A percentile compares a stretch with the other conserved stretches of the same genome.
Evolutionary conservation across 2,888 invertebrate species (phyloP).

Genomic region (Aricia artaxerxes): DNA sequence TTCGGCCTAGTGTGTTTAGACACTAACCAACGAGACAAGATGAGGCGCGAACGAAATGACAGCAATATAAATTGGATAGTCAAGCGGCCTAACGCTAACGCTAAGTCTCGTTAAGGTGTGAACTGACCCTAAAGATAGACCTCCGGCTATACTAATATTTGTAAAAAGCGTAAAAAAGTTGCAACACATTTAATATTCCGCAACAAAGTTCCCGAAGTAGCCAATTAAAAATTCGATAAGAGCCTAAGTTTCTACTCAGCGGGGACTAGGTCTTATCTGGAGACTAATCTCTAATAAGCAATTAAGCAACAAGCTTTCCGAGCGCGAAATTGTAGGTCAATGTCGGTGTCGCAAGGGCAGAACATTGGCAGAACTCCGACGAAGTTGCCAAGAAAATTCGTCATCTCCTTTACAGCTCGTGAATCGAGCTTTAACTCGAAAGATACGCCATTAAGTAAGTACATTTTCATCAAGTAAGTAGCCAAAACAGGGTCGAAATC

Average conservation of each 20-base stretch:
- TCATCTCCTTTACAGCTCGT: neutral
- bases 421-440: neutral
- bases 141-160: neutral
- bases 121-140: no score
- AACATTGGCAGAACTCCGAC: neutral
- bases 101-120: no score
- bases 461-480: neutral
- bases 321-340: slow-evolving; percentile 26
- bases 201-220: neutral
- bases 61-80: no score
- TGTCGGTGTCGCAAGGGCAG: slow-evolving; percentile 20
- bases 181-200: neutral
- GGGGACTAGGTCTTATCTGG: slow-evolving; percentile 14
- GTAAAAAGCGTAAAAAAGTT: neutral
- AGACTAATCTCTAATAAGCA: slow-evolving; percentile 28
- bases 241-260: slow-evolving; percentile 9
- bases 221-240: neutral
- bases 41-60: no score
- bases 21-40: no score
- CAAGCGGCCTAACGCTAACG: no score
- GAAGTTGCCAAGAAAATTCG: slow-evolving; percentile 27
- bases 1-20: no score
- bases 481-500: neutral
- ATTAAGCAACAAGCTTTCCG: slow-evolving; percentile 24
- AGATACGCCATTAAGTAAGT: neutral